Evolutionary conservation across 1,140 invertebrate genomes (phyloP), one percentile per base, ranked within the genome.

Genomic region (Lysiphlebus fabarum): DNA sequence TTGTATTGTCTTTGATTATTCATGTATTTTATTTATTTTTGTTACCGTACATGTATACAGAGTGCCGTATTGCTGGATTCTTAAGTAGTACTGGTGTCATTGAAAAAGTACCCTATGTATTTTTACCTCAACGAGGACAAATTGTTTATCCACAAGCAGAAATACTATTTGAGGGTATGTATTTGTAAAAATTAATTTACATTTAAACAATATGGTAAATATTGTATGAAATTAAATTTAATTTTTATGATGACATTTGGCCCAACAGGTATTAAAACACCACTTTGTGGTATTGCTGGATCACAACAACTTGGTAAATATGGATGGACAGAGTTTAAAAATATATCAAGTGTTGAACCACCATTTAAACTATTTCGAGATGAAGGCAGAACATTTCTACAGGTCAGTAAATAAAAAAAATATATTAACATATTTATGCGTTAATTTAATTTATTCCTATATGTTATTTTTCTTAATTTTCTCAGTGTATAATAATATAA

Each of bases 81-180:
- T 84, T 90, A 7, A 87, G 87, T 50, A 86, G 85, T 53, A 81
- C 84, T 44, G 86, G 86, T n/a, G 82, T 85, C 45, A 67, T 82
- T 42, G 90, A 93, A 69, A 86, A 85, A 70, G 89, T 93, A 58
- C 92, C 92, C 11, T 91, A 91, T 70, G 88, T 94, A 11, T 92
- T 90, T 76, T 78, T 93, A 62, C 91, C 91, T 6, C 80, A 90
- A 33, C 87, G 87, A 67, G 90, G 90, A 14, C 90, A 93, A 75
- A 90, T 93, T 62, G 88, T 93, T 64, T 87, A 93, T 80, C 91
- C 91, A 0, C 90, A 89, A 59, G 87, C 88, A 62, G 90, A 92
- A 80, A 91, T 94, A 66, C 86, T 83, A 63, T 89, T 93, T 72
- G 79, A 86, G 77, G 89, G 91, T 93, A 78, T 83, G 82, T 80